Evolutionary conservation across 23 tunicate genomes (phyloP), one percentile per base, ranked within the genome.

Genomic region (Ascidia mentula): DNA sequence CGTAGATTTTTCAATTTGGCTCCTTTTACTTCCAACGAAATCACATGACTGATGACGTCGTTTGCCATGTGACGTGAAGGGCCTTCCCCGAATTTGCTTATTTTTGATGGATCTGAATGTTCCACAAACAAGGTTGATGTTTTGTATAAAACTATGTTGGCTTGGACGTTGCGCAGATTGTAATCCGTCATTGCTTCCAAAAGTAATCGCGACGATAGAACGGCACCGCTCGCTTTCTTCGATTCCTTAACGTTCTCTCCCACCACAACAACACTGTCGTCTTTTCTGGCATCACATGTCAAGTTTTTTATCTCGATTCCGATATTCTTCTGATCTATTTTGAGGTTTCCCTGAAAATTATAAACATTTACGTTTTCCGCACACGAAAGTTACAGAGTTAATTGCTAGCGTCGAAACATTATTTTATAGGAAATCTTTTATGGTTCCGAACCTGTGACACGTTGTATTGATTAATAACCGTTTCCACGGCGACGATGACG

Each of bases 21-120:
- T 69, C 76, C 76, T 60, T 79, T 79, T 24, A 92, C 77, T 9
- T 79, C 85, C 13, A 79, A 85, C 6, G 97, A 86, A 0, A 92
- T 28, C n/a, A 92, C 89, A 37, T 87, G 76, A 31, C 88, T 79
- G 15, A 92, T 22, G 31, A 83, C 75, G 26, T 37, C n/a, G 9
- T 84, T 79, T 45, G 26, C 15, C 15, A 59, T 69, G 37, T 31
- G 69, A 0, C 77, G 73, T 9, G 65, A 31, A 4, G 89, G 82
- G 34, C 80, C 82, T 38, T 90, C 96, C 9, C 96, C 96, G 38
- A 84, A 90, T 31, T 31, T 69, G 18, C 60, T 34, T 31, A 32
- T 46, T 30, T 24, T 76, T 0, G 33, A 35, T 38, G 69, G 31
- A 37, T 37, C 38, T 31, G 30, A 18, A 31, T 42, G 69, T 31